Conservation (phyloP, 2,797 vertebrate genomes). For the Gymnocypris eckloni region DNA sequence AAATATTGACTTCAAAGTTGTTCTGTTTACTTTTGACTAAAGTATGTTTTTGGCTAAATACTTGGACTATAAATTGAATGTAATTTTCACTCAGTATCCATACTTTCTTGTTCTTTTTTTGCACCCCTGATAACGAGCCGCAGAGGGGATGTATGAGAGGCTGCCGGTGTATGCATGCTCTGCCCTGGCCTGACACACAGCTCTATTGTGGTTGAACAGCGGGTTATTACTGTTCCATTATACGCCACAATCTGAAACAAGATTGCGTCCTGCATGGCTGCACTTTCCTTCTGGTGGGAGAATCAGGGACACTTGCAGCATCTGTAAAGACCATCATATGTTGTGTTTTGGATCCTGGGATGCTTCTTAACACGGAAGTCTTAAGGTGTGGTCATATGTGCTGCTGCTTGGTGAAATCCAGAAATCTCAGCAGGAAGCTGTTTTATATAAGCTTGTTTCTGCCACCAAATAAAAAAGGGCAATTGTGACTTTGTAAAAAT, state of each 20-base stretch:
- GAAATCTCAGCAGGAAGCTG: neutral
- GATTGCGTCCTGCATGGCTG: slow-evolving; percentile 26
- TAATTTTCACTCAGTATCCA: neutral
- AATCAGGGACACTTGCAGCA: neutral
- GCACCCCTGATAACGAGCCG: neutral
- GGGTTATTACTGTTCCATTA: slow-evolving; percentile 30
- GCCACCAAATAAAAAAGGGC: neutral
- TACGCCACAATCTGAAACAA: slow-evolving; percentile 9
- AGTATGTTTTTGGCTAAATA: neutral
- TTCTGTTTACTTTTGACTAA: neutral
- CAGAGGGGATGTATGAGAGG: neutral
- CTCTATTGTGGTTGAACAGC: slow-evolving; percentile 8
- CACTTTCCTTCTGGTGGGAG: slow-evolving; percentile 8
- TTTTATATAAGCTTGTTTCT: neutral
- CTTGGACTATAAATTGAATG: neutral
- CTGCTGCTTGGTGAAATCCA: neutral
- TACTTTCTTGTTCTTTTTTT: neutral
- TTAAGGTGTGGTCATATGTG: neutral
- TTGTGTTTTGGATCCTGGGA: neutral
- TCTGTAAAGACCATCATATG: neutral
- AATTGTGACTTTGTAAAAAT: neutral
- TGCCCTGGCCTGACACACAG: neutral
- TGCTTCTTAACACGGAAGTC: neutral
- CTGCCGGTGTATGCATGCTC: neutral
- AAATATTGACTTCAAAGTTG: neutral